Conservation (phyloP, 1,140 invertebrate species). For the Condylostylus longicornis region DNA sequence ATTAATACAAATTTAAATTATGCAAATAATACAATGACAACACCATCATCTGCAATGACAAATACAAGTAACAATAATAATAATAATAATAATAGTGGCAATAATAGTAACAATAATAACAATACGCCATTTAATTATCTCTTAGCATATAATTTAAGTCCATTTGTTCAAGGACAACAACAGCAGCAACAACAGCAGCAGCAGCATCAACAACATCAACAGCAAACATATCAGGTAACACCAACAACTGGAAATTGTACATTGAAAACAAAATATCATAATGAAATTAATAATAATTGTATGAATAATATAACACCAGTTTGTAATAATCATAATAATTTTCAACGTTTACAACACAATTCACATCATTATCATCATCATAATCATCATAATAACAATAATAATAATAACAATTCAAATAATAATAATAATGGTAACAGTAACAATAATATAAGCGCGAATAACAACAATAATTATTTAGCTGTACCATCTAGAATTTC, state of each 20-base stretch:
- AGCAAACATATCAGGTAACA: neutral
- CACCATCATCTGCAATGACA: slow-evolving; percentile 2
- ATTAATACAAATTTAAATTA: slow-evolving; percentile 8
- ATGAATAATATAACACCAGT: too few species aligned
- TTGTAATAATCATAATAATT: too few species aligned
- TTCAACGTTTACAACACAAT: too few species aligned
- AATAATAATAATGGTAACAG: slow-evolving; percentile 6
- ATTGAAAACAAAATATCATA: too few species aligned
- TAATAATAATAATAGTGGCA: slow-evolving; percentile 8
- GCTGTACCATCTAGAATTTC: slow-evolving; percentile 4
- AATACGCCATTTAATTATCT: slow-evolving; percentile 8
- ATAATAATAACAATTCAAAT: slow-evolving; percentile 5
- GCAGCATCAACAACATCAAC: neutral
- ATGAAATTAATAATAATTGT: too few species aligned
- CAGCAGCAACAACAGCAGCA: neutral
- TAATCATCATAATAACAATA: slow-evolving; percentile 6
- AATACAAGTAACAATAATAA: slow-evolving; percentile 4
- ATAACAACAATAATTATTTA: neutral
- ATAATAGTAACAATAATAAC: slow-evolving; percentile 16
- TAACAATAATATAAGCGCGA: neutral
- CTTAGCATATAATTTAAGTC: too few species aligned
- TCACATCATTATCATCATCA: too few species aligned
- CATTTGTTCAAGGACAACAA: neutral
- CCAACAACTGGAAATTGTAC: neutral
- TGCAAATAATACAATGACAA: slow-evolving; percentile 5